A percentile compares a stretch with the other conserved stretches of the same genome.
Evolutionary conservation across 2,113 vertebrate genomes (phyloP).

Genomic region (Gavialis gangeticus): DNA sequence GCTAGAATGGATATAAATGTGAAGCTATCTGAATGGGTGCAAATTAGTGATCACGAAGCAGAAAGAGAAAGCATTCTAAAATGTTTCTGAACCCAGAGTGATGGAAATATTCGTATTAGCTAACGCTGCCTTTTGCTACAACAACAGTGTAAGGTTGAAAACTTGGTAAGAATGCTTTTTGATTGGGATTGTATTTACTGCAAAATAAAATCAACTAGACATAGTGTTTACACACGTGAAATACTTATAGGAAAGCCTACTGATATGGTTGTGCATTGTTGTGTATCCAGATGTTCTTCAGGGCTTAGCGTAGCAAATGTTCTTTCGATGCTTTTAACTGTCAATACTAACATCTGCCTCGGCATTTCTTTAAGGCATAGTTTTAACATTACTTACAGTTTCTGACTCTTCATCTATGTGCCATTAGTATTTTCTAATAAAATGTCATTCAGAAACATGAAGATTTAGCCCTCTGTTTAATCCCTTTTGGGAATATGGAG

Average conservation of each 20-base stretch:
- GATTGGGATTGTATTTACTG: slow-evolving; percentile 56
- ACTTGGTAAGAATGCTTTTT: slow-evolving; percentile 2
- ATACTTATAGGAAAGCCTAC: slow-evolving; percentile 43
- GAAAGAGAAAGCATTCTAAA: not conserved
- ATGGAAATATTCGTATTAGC: not conserved
- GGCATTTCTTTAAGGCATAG: not conserved
- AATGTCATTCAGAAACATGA: not conserved
- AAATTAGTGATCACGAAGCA: not conserved
- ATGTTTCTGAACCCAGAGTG: not conserved
- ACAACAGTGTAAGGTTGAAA: not conserved
- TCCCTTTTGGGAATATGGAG: not conserved
- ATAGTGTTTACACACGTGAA: slow-evolving; percentile 15
- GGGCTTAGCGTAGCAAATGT: slow-evolving; percentile 1
- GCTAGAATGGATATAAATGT: slow-evolving; percentile 19
- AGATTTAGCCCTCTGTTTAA: not conserved
- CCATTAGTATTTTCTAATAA: not conserved
- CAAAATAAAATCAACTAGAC: slow-evolving; percentile 49
- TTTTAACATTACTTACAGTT: slow-evolving; percentile 29
- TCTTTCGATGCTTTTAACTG: slow-evolving; percentile 11
- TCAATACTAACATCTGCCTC: slow-evolving; percentile 53
- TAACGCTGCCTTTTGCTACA: slow-evolving; percentile 9
- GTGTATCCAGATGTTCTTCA: slow-evolving; percentile 49
- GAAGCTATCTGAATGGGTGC: not conserved
- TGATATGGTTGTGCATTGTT: not conserved
- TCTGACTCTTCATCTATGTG: slow-evolving; percentile 16